Conservation (phyloP, 2,888 invertebrate genomes). For the Portevinia maculata region DNA sequence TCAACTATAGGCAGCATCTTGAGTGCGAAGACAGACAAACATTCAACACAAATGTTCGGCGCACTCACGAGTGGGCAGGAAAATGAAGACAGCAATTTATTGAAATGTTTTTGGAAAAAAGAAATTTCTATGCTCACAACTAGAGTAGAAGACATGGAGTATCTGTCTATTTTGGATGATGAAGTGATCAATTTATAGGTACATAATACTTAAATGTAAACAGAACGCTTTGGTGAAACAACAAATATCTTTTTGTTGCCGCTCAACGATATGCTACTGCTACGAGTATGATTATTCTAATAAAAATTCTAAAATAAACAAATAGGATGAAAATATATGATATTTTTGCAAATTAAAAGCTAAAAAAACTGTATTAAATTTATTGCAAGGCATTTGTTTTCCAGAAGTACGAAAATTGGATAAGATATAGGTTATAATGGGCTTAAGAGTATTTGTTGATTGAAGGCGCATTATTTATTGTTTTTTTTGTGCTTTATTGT, state of each 20-base stretch:
- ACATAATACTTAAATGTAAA: constrained; percentile 60
- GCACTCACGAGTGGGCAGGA: background rate
- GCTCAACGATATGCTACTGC: constrained; percentile 3
- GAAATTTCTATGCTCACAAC: background rate
- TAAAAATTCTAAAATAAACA: constrained; percentile 52
- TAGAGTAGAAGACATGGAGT: too few relatives aligned
- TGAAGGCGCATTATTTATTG: too few relatives aligned
- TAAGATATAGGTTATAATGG: too few relatives aligned
- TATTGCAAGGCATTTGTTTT: background rate
- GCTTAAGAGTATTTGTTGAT: too few relatives aligned
- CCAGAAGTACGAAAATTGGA: too few relatives aligned
- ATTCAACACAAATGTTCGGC: too few relatives aligned
- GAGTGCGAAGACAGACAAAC: constrained; percentile 6
- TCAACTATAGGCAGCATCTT: background rate
- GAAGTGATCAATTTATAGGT: constrained; percentile 58
- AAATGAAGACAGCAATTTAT: constrained; percentile 8
- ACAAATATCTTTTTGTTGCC: constrained; percentile 25
- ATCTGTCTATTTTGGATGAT: constrained; percentile 21
- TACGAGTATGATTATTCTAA: constrained; percentile 42
- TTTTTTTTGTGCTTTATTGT: too few relatives aligned
- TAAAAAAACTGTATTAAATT: background rate
- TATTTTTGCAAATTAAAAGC: constrained; percentile 7
- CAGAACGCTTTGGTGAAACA: constrained; percentile 42
- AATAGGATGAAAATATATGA: background rate
- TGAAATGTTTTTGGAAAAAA: background rate